phyloP scores from a whole-genome alignment of 2,797 vertebrate species.

The Catostomus latipinnis region DNA sequence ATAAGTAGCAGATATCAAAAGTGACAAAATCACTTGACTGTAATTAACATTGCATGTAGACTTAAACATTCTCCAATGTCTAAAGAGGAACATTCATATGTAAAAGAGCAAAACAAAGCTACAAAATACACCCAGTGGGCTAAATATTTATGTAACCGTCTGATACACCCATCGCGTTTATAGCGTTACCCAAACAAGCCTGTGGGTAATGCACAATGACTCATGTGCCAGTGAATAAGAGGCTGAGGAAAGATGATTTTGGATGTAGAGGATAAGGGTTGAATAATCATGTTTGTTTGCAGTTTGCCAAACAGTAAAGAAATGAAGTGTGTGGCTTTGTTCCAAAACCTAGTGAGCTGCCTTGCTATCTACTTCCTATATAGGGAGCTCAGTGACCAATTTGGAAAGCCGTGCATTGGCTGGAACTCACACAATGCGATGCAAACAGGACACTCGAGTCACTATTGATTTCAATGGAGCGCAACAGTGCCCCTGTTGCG shows the following conservation, averaged over 20 bases:
- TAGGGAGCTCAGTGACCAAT: not conserved
- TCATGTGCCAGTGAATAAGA: not conserved
- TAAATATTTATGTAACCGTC: not conserved
- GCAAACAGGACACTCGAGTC: too few relatives aligned
- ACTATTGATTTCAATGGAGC: too few relatives aligned
- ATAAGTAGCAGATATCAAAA: too few relatives aligned
- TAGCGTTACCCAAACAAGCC: not conserved
- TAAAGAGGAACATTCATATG: not conserved
- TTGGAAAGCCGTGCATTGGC: not conserved
- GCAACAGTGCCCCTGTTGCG: too few relatives aligned
- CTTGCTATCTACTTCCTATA: not conserved
- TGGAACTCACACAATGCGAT: not conserved
- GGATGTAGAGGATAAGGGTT: too few relatives aligned
- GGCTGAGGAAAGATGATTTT: not conserved
- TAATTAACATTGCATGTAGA: too few relatives aligned
- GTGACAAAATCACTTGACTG: too few relatives aligned
- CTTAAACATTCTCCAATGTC: too few relatives aligned
- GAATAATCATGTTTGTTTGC: too few relatives aligned
- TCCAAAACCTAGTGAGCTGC: not conserved
- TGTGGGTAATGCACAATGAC: not conserved
- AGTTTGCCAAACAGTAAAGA: too few relatives aligned
- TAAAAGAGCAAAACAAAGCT: not conserved
- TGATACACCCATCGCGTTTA: not conserved
- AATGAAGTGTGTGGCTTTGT: too few relatives aligned
- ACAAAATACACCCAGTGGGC: not conserved